These are phyloP conservation scores for Aphelenchoides fujianensis DNA, from an alignment of 1,140 invertebrate species.

Conservation along the genomic window DNA sequence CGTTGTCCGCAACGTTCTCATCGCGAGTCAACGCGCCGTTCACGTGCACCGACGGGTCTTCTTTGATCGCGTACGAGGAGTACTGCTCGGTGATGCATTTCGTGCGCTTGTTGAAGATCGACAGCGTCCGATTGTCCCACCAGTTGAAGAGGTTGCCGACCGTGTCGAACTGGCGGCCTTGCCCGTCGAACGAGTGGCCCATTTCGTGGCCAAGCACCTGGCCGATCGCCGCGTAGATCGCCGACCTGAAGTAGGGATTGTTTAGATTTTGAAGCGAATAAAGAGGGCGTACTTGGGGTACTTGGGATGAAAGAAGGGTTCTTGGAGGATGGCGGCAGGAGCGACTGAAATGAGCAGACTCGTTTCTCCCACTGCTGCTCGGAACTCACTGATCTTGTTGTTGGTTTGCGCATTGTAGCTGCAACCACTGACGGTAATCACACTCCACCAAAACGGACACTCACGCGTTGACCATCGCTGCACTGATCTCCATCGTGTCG, in stretches of 20 bases:
- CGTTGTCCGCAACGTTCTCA: constrained; percentile 67
- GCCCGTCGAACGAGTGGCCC: constrained; percentile 9
- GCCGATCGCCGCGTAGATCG: constrained; percentile 63
- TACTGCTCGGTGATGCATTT: constrained; percentile 85
- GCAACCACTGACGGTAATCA: too few relatives aligned
- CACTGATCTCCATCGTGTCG: constrained; percentile 42
- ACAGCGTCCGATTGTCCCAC: constrained; percentile 62
- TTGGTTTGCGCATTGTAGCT: constrained; percentile 51
- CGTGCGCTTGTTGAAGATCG: constrained; percentile 40
- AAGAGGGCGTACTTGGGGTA: constrained; percentile 64
- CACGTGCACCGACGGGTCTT: constrained; percentile 46
- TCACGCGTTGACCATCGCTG: constrained; percentile 51
- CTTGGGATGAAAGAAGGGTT: constrained; percentile 50
- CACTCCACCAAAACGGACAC: too few relatives aligned
- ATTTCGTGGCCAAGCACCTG: constrained; percentile 65
- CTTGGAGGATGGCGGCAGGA: constrained; percentile 56
- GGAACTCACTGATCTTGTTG: constrained; percentile 43
- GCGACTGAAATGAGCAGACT: constrained; percentile 32
- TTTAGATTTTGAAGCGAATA: neutral
- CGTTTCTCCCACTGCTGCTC: too few relatives aligned
- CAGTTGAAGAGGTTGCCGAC: constrained; percentile 60
- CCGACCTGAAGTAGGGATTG: neutral
- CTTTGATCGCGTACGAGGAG: constrained; percentile 72
- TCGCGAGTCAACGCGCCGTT: constrained; percentile 65
- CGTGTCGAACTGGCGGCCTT: constrained; percentile 60